Conservation (phyloP, 2,113 vertebrate genomes). For the Salvelinus alpinus region DNA sequence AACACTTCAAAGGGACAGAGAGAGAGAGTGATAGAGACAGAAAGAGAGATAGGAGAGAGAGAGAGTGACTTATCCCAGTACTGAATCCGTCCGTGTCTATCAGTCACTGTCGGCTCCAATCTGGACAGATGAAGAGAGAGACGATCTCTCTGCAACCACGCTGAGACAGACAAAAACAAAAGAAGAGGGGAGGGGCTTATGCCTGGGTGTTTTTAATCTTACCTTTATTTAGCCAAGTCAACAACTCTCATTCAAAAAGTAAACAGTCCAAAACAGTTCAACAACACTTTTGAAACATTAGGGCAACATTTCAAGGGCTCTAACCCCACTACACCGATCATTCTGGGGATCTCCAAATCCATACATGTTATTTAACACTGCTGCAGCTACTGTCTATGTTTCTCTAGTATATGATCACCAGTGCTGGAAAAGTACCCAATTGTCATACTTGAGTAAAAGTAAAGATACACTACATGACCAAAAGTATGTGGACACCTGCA, state of each 20-base stretch:
- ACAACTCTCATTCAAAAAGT: background rate
- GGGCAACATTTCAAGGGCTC: background rate
- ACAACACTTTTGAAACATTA: background rate
- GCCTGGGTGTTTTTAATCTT: background rate
- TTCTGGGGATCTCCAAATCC: background rate
- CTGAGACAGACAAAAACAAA: background rate
- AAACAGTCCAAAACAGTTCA: background rate
- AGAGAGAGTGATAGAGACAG: background rate
- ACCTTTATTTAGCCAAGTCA: no score
- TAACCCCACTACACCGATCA: background rate
- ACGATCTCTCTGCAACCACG: background rate
- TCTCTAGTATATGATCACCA: background rate
- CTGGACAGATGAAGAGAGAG: background rate
- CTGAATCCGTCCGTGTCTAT: conserved; percentile 3
- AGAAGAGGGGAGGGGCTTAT: background rate
- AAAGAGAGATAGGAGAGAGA: background rate
- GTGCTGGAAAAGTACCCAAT: no score
- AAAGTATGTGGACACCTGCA: no score
- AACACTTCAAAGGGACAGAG: conserved; percentile 3
- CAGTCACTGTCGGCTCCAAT: background rate
- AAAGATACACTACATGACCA: no score
- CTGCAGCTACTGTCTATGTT: background rate
- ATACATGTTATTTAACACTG: background rate
- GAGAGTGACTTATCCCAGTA: conserved; percentile 2
- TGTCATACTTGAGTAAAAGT: no score